phyloP scores from a whole-genome alignment of 2,113 vertebrate genomes.

The Uria lomvia region DNA sequence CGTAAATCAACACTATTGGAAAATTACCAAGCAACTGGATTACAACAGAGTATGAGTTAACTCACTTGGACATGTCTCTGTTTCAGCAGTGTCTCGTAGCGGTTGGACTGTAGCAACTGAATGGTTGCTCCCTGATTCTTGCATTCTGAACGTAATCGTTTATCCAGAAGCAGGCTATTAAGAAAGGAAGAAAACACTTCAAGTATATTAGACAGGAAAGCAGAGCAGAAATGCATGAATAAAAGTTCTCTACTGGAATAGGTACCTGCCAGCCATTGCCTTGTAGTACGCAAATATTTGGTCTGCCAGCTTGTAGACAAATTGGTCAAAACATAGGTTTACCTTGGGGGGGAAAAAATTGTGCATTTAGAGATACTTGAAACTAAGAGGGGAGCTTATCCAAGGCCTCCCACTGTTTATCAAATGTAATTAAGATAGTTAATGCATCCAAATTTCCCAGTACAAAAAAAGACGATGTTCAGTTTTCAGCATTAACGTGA shows the following conservation, averaged over 20 bases:
- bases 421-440: neutral
- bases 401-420: neutral
- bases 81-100: constrained; percentile 85
- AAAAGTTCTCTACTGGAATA: neutral
- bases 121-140: constrained; percentile 86
- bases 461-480: neutral
- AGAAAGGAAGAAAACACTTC: neutral
- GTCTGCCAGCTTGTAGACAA: constrained; percentile 90
- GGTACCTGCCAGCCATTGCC: constrained; percentile 85
- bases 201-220: neutral
- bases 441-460: neutral
- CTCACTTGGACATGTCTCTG: constrained; percentile 89
- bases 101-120: constrained; percentile 80
- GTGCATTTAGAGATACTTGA: neutral
- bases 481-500: neutral
- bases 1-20: neutral
- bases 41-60: neutral
- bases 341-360: constrained; percentile 66
- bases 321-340: constrained; percentile 89
- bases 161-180: constrained; percentile 84
- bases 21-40: neutral
- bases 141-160: constrained; percentile 84
- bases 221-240: neutral
- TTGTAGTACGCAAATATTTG: constrained; percentile 91
- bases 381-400: neutral